Percentiles rank a stretch among this genome's conserved stretches.
Conservation (phyloP, 2,797 vertebrate species). For the Leptoclinus maculatus region DNA sequence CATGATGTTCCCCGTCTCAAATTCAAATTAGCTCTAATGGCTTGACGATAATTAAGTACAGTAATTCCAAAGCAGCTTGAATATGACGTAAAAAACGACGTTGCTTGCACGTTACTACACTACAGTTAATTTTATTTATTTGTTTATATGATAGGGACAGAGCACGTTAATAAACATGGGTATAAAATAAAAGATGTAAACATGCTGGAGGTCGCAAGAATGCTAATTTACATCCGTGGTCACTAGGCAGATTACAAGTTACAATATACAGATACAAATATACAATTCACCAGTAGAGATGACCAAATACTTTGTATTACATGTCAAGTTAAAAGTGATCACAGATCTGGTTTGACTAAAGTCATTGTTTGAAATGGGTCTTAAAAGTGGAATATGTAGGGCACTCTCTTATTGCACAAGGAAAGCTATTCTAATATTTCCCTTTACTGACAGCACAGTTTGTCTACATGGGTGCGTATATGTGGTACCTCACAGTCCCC, state of each 20-base stretch:
- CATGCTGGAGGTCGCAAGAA: neutral
- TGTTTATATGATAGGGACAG: neutral
- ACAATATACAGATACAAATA: neutral
- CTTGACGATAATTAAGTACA: neutral
- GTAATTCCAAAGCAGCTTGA: neutral
- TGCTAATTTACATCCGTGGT: neutral
- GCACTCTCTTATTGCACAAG: neutral
- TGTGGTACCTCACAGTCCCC: neutral
- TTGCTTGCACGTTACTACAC: neutral
- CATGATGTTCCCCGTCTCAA: neutral
- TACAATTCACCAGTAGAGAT: neutral
- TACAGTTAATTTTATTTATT: neutral
- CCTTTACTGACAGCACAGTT: neutral
- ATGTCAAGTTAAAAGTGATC: neutral
- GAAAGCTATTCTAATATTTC: neutral
- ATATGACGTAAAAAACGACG: neutral
- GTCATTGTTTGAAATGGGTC: neutral
- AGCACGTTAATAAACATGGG: neutral
- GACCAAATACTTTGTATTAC: neutral
- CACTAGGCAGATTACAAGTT: neutral
- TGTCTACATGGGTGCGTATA: neutral
- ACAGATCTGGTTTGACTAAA: neutral
- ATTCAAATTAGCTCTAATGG: neutral
- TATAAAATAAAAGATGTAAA: neutral
- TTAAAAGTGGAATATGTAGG: neutral